phyloP scores from a whole-genome alignment of 2,888 invertebrate species.

The Apamea anceps region DNA sequence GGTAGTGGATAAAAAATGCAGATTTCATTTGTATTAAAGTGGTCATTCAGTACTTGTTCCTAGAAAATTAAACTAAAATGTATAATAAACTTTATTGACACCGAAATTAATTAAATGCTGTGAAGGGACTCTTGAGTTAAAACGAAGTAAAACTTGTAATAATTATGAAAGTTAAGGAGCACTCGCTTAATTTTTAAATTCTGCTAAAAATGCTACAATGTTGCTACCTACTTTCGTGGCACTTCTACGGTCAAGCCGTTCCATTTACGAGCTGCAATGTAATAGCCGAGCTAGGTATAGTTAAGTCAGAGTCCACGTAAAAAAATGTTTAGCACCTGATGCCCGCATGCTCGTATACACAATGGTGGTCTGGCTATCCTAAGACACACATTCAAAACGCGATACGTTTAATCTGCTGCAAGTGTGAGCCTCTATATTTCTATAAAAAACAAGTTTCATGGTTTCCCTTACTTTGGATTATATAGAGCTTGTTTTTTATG shows the following conservation, averaged over 20 bases:
- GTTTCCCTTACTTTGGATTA: no score
- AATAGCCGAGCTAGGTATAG: neutral
- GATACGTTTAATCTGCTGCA: neutral
- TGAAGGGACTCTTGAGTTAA: neutral
- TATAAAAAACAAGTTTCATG: neutral
- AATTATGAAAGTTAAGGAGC: conserved; percentile 16
- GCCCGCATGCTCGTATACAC: no score
- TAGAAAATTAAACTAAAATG: neutral
- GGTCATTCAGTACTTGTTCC: neutral
- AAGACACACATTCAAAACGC: neutral
- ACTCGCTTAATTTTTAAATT: conserved; percentile 29
- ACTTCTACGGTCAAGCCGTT: conserved; percentile 36
- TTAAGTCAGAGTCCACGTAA: neutral
- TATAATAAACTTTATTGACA: conserved; percentile 15
- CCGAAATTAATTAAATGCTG: conserved; percentile 10
- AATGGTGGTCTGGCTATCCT: neutral
- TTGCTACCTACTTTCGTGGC: conserved; percentile 23
- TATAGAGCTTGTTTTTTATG: no score
- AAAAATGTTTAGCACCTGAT: neutral
- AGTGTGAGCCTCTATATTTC: neutral
- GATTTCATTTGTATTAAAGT: neutral
- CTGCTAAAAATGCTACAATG: conserved; percentile 23
- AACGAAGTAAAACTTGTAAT: conserved; percentile 18
- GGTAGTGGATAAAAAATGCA: neutral
- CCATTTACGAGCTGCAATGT: conserved; percentile 26